phyloP scores from a whole-genome alignment of 2,113 vertebrate genomes.

The Cephalopholis sonnerati region DNA sequence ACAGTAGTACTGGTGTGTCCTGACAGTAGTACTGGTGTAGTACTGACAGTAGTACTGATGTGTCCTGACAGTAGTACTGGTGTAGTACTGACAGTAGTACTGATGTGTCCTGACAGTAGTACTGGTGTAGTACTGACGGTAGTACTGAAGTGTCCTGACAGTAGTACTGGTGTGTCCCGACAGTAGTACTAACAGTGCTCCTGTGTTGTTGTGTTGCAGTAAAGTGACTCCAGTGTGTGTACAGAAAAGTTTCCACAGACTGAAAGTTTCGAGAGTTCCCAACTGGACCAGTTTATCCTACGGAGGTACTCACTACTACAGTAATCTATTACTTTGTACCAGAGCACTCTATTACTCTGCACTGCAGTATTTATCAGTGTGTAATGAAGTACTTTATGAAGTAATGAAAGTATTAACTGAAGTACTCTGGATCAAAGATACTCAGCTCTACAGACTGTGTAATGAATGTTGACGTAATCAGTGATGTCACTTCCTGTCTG shows the following conservation, averaged over 20 bases:
- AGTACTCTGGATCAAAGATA: background rate
- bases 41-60: background rate
- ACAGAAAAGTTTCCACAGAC: slow-evolving; percentile 72
- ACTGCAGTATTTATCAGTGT: background rate
- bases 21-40: too few species aligned
- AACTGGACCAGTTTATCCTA: slow-evolving; percentile 64
- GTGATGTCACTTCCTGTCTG: background rate
- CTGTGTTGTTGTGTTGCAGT: slow-evolving; percentile 49
- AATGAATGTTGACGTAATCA: too few species aligned
- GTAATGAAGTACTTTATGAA: too few species aligned
- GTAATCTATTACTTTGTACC: background rate
- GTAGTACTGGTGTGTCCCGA: background rate
- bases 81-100: background rate
- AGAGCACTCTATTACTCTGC: background rate
- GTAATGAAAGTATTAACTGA: too few species aligned
- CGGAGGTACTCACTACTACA: slow-evolving; percentile 56
- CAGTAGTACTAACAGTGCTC: background rate
- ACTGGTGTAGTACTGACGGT: too few species aligned
- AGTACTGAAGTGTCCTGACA: background rate
- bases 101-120: too few species aligned
- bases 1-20: too few species aligned
- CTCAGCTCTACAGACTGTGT: too few species aligned
- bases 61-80: background rate
- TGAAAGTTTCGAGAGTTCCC: slow-evolving; percentile 77
- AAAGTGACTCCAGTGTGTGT: slow-evolving; percentile 64